Evolutionary conservation across 2,888 invertebrate species (phyloP), one percentile per base, ranked within the genome.

Genomic region (Masnerella sp.): DNA sequence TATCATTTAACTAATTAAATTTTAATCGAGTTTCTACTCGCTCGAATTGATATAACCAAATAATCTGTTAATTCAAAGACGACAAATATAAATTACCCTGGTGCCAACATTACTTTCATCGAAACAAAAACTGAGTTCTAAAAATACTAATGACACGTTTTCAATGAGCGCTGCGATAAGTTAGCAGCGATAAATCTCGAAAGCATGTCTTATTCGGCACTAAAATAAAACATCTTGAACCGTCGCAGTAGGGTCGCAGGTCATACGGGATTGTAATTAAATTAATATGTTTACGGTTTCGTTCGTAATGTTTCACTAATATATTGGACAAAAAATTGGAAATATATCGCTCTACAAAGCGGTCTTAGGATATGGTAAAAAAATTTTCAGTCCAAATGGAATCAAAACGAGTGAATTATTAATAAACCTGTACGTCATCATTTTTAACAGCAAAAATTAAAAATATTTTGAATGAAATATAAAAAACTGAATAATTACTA

Each of bases 221-320:
- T 3, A 38, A 69, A 69, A 69, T 67, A 69, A 61, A 69, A 59
- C 38, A 40, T 52, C 54, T 59, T 30, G 32, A 69, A 15, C 32
- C 61, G 38, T 54, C 61, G 47, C 52, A 9, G 30, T 38, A 45
- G 69, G n/a, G 69, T 69, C 47, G 61, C 8, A 58, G 69, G 59
- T 69, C 54, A 20, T 17, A 1, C 25, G 11, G 5, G 25, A 30
- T 20, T 8, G 68, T 68, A 59, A 59, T 68, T 51, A 68, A 68
- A 68, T 59, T 59, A 68, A 52, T 52, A 68, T 52, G 52, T 68
- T 68, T 68, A 68, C 34, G 68, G 36, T 42, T 28, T 28, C 47
- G 45, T 56, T 56, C 47, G 25, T 56, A 25, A 36, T 28, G 32
- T 40, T 52, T 52, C 14, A 14, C 25, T 43, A 17, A 36, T 2